These are phyloP conservation scores for Odobenus rosmarus DNA, from an alignment of 2,113 vertebrate genomes.

Conservation along the genomic window DNA sequence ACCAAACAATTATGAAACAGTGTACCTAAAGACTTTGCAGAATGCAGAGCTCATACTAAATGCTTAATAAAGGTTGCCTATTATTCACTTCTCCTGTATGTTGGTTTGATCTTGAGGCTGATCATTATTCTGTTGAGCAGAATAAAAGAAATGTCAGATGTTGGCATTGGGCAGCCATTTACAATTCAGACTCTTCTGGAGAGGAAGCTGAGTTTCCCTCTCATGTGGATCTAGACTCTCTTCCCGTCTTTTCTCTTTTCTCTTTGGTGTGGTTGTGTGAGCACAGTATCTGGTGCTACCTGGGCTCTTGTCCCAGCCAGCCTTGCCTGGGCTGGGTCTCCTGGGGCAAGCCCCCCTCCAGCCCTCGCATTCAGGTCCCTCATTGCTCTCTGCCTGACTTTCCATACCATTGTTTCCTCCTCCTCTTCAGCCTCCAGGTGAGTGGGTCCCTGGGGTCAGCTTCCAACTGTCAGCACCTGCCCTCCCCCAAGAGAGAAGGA, in stretches of 20 bases:
- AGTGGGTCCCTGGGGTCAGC: neutral
- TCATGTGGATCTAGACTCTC: neutral
- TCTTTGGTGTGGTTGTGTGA: neutral
- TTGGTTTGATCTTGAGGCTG: neutral
- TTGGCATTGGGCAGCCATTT: neutral
- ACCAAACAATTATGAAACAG: neutral
- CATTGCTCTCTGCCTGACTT: neutral
- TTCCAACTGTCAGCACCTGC: neutral
- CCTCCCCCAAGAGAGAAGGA: neutral
- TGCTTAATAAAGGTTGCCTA: neutral
- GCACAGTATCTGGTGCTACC: neutral
- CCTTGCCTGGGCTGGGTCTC: neutral
- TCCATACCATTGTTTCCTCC: neutral
- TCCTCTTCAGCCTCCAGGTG: neutral
- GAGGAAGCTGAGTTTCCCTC: neutral
- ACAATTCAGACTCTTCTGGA: neutral
- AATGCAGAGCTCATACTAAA: neutral
- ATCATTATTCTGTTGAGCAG: neutral
- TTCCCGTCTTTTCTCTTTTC: neutral
- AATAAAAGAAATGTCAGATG: neutral
- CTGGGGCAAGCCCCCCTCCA: neutral
- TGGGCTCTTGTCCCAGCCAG: rapidly evolving
- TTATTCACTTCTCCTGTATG: neutral
- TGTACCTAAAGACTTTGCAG: neutral
- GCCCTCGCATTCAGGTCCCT: neutral